Percentiles rank a stretch among this genome's conserved stretches.
These are phyloP conservation scores for Cryptomyrus ogoouensis DNA, from an alignment of 2,113 vertebrate genomes.

Conservation along the genomic window DNA sequence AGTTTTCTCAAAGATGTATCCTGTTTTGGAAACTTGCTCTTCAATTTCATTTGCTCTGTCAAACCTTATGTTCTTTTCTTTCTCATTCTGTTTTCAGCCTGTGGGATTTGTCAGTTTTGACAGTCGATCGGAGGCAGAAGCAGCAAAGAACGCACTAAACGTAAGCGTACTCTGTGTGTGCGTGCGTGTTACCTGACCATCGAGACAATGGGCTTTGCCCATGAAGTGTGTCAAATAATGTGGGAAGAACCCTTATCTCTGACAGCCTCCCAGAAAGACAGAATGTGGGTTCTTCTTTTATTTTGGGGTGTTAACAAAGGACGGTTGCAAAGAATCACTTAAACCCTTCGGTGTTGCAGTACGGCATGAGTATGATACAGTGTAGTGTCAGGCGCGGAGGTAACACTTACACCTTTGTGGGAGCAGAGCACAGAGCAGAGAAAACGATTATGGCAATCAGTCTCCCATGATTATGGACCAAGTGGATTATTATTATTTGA, in stretches of 20 bases:
- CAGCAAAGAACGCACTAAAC: constrained; percentile 91
- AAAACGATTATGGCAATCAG: neutral
- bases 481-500: neutral
- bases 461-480: neutral
- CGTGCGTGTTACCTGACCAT: neutral
- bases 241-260: neutral
- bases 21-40: neutral
- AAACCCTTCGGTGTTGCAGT: neutral
- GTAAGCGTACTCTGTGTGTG: constrained; percentile 61
- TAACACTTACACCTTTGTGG: neutral
- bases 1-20: neutral
- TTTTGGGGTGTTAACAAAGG: neutral
- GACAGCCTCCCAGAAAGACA: neutral
- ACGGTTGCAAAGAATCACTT: neutral
- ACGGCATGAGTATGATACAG: neutral
- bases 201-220: neutral
- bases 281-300: neutral
- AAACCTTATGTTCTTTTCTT: constrained; percentile 55
- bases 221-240: neutral
- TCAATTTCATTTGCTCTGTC: constrained; percentile 40
- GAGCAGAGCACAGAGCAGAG: neutral
- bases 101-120: constrained; percentile 97
- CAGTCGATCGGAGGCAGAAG: constrained; percentile 88
- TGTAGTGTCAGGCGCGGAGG: neutral
- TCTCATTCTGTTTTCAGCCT: constrained; percentile 68